A percentile compares a stretch with the other conserved stretches of the same genome.
Evolutionary conservation across 2,888 invertebrate species (phyloP).

Genomic region (Leucophenga maculata): DNA sequence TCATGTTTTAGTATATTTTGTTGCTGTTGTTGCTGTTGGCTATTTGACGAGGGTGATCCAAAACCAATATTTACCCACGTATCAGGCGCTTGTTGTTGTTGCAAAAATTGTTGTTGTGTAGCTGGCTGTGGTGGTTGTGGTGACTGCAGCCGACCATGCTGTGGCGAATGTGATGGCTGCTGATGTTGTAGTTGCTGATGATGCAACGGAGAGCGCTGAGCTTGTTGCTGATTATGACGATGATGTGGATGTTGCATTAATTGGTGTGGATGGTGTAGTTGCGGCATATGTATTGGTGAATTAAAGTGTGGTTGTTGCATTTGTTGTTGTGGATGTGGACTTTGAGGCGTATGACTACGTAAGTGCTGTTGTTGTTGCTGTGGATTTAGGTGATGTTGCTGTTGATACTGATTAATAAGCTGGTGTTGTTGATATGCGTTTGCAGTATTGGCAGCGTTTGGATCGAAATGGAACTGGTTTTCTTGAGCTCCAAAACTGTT

Average conservation of each 20-base stretch:
- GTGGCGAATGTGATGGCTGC: conserved; percentile 61
- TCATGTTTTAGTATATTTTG: conserved; percentile 47
- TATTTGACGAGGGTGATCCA: conserved; percentile 49
- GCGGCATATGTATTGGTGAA: conserved; percentile 65
- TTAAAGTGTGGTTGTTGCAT: conserved; percentile 58
- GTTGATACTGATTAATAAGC: conserved; percentile 67
- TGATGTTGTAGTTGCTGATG: conserved; percentile 66
- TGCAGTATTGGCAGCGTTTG: conserved; percentile 47
- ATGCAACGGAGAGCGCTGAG: conserved; percentile 65
- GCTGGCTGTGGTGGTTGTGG: conserved; percentile 56
- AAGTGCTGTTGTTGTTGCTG: conserved; percentile 59
- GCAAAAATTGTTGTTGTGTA: conserved; percentile 51
- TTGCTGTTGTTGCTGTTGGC: conserved; percentile 50
- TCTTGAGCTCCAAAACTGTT: conserved; percentile 66
- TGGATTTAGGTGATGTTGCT: conserved; percentile 60
- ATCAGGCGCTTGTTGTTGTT: conserved; percentile 51
- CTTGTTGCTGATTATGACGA: conserved; percentile 54
- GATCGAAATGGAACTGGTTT: conserved; percentile 68
- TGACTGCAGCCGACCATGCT: conserved; percentile 56
- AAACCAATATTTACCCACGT: conserved; percentile 57
- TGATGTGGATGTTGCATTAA: conserved; percentile 59
- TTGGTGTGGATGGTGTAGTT: conserved; percentile 62
- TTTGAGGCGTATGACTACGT: conserved; percentile 60
- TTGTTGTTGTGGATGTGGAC: conserved; percentile 55
- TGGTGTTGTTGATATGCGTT: conserved; percentile 68